Percentiles rank a stretch among this genome's conserved stretches.
Conservation (phyloP, 2,113 vertebrate genomes). For the Turdus rufiventris region DNA sequence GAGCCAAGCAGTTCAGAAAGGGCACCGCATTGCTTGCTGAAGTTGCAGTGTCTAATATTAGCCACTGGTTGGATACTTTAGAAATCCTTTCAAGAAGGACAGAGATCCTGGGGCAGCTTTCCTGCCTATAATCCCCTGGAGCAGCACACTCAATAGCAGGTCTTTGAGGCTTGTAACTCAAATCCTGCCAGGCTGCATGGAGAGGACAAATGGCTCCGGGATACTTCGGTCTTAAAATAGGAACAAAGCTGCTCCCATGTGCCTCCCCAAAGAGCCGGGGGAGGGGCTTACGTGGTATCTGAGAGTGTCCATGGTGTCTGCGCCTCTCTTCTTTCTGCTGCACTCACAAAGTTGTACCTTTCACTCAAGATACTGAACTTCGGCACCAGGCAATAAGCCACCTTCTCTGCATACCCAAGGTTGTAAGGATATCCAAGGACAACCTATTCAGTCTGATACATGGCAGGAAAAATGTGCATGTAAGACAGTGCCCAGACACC, state of each 20-base stretch:
- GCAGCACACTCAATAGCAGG: neutral
- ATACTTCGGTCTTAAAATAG: neutral
- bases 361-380: neutral
- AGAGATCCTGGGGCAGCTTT: neutral
- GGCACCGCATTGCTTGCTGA: neutral
- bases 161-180: neutral
- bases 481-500: neutral
- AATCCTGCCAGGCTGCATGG: neutral
- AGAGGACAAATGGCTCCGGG: neutral
- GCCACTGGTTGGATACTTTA: neutral
- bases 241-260: neutral
- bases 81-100: conserved; percentile 7
- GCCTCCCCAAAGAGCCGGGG: neutral
- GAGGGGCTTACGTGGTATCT: neutral
- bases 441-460: neutral
- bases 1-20: neutral
- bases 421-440: neutral
- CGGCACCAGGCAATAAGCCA: neutral
- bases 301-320: neutral
- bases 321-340: neutral
- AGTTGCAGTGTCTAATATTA: conserved; percentile 13
- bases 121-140: neutral
- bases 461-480: fast-evolving
- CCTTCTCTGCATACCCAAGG: neutral
- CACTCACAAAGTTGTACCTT: neutral